Evolutionary conservation across 92 coral and sea anemone species (phyloP), one percentile per base, ranked within the genome.

Genomic region (Zoanthus sansibaricus): DNA sequence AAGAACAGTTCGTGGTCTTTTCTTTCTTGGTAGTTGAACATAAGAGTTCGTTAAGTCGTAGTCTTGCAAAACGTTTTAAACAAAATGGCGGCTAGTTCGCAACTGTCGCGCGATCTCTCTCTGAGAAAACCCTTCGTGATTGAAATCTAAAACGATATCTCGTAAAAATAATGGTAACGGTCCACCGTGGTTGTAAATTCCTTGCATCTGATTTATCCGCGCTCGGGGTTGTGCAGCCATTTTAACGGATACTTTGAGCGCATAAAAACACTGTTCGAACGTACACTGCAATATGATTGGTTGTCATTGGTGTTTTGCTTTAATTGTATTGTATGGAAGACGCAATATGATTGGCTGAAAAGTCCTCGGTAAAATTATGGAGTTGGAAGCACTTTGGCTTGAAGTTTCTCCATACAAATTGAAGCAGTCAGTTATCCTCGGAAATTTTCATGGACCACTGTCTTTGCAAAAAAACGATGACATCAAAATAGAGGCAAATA

Each of bases 351-450:
- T 25, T 25, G 25, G 25, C 25, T 25, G 25, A 25, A 25, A 25
- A 25, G 25, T 25, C 25, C 25, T 25, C 25, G 25, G 25, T 25
- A n/a, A 77, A 86, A 32, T 46, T 78, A 2, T 7, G 1, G 56
- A 90, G 10, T 44, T 77, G 83, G 92, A 86, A 46, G 49, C 72
- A 16, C 21, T 90, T 47, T 90, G 92, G 92, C 76, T 86, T 17
- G 89, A 78, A 30, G 86, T 90, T 71, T 70, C 3, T 52, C 58
- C 58, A 8, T 52, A 8, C 14, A 52, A 52, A 13, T 52, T 9
- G 14, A 52, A 52, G 58, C 9, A 9, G 14, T 13, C 1, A 13
- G 1, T 1, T 8, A 52, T 52, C 9, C 14, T 52, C 11, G 58
- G 1, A 13, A 52, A 9, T 0, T 8, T 52, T 52, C 6, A 52